Conservation (phyloP, 2,888 invertebrate species). For the Pantelozetes paolii region DNA sequence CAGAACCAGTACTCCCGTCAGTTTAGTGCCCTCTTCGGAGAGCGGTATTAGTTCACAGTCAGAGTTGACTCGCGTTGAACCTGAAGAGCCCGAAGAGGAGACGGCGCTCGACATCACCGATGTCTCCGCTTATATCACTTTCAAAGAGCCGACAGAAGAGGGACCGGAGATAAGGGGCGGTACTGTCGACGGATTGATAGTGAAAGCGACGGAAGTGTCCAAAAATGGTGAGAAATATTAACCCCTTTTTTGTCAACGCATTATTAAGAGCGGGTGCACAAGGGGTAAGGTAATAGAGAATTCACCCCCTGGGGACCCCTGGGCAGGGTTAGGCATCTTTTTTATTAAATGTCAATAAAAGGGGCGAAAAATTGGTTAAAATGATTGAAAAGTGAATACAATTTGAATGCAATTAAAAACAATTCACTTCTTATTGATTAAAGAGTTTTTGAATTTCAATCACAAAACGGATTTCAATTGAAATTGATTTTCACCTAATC, state of each 20-base stretch:
- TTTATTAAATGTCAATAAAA: no score
- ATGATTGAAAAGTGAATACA: no score
- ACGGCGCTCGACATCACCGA: constrained; percentile 67
- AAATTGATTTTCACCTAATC: neutral
- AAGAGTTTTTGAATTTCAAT: no score
- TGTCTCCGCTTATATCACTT: constrained; percentile 70
- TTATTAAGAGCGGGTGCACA: no score
- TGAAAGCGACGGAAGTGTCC: constrained; percentile 90
- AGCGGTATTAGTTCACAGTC: constrained; percentile 40
- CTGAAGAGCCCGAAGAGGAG: constrained; percentile 33
- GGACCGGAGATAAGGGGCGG: constrained; percentile 90
- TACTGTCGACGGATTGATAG: constrained; percentile 85
- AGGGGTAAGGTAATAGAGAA: no score
- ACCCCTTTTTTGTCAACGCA: neutral
- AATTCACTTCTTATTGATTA: neutral
- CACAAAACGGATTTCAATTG: no score
- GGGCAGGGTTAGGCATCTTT: no score
- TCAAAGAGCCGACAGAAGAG: constrained; percentile 70
- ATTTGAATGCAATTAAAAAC: neutral
- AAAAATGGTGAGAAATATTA: constrained; percentile 60
- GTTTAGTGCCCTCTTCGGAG: constrained; percentile 18
- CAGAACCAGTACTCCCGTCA: constrained; percentile 35
- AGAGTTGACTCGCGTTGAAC: constrained; percentile 21
- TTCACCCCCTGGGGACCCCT: no score
- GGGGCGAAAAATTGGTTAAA: no score